Percentiles rank a stretch among this genome's conserved stretches.
These are phyloP conservation scores for Gorsachius goisagi DNA, from an alignment of 2,113 vertebrate species.

Conservation along the genomic window DNA sequence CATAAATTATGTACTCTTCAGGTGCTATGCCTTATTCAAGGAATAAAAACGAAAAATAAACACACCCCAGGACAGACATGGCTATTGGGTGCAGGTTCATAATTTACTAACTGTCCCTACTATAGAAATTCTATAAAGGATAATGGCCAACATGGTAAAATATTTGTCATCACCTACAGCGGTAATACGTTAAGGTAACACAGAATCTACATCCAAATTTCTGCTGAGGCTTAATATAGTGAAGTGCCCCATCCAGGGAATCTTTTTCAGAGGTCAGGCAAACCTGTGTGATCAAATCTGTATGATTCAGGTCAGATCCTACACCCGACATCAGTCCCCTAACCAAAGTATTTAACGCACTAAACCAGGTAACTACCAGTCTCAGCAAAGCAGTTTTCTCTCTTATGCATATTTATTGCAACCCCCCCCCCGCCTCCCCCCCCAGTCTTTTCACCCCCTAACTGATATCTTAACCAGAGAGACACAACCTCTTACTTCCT, in stretches of 20 bases:
- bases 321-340: not conserved
- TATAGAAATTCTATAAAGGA: not conserved
- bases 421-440: rapidly evolving
- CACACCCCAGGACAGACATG: not conserved
- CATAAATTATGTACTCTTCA: not conserved
- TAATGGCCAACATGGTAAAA: not conserved
- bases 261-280: not conserved
- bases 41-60: not conserved
- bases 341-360: not conserved
- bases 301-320: not conserved
- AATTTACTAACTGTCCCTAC: not conserved
- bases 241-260: not conserved
- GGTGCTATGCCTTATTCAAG: not conserved
- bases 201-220: not conserved
- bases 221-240: not conserved
- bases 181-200: not conserved
- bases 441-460: not conserved
- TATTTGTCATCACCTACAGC: not conserved
- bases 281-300: not conserved
- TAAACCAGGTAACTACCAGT: not conserved
- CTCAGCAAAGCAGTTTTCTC: not conserved
- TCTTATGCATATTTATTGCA: not conserved
- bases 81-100: not conserved
- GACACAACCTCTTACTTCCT: not conserved
- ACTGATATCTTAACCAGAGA: not conserved